These are phyloP conservation scores for Rhineura floridana DNA, from an alignment of 2,113 vertebrate genomes.

Conservation along the genomic window DNA sequence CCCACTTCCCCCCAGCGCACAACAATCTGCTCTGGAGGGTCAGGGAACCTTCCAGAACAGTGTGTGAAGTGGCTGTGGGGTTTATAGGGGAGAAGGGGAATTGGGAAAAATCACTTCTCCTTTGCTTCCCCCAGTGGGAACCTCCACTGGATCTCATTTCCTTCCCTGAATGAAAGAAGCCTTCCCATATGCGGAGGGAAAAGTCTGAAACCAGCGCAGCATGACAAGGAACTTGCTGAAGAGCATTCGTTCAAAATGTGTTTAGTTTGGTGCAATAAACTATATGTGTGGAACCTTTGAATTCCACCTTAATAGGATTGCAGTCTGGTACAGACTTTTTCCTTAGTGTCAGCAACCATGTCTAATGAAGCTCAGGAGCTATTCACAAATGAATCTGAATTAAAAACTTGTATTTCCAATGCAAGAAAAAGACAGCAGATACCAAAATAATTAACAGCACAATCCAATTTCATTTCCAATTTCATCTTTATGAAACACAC, in stretches of 20 bases:
- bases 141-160: no score
- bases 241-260: background rate
- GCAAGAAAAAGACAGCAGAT: background rate
- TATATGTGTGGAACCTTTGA: background rate
- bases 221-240: background rate
- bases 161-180: no score
- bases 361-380: background rate
- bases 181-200: no score
- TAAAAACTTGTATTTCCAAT: background rate
- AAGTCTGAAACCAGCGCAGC: background rate
- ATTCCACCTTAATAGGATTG: background rate
- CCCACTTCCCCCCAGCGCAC: no score
- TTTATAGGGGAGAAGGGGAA: no score
- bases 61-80: no score
- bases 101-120: no score
- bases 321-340: background rate
- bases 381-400: fast-evolving
- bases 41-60: no score
- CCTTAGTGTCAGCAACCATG: background rate
- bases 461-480: no score
- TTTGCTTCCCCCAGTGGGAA: no score
- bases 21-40: no score
- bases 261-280: background rate
- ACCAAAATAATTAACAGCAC: no score
- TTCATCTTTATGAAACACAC: background rate